Conservation (phyloP, 2,888 invertebrate genomes). For the Protonemura montana region DNA sequence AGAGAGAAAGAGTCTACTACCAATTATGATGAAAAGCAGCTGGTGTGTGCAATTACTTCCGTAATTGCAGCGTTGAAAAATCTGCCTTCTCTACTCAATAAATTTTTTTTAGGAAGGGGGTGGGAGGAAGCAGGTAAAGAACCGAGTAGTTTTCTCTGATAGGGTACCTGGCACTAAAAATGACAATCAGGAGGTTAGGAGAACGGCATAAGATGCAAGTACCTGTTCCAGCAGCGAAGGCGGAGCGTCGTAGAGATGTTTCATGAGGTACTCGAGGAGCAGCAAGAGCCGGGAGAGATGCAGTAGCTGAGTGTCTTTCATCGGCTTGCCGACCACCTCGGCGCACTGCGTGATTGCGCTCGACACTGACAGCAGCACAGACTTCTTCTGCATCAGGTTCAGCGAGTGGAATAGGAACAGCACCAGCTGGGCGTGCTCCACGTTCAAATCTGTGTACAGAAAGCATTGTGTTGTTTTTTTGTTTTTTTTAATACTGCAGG, state of each 20-base stretch:
- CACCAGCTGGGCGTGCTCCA: slow-evolving; percentile 93
- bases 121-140: too few relatives aligned
- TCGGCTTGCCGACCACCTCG: slow-evolving; percentile 62
- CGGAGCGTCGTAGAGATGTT: slow-evolving; percentile 93
- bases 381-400: slow-evolving; percentile 96
- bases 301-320: slow-evolving; percentile 77
- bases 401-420: slow-evolving; percentile 94
- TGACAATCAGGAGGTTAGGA: too few relatives aligned
- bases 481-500: slow-evolving; percentile 22
- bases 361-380: slow-evolving; percentile 83
- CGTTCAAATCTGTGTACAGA: slow-evolving; percentile 79
- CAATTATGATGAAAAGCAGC: too few relatives aligned
- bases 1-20: too few relatives aligned
- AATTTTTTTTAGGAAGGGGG: too few relatives aligned
- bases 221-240: slow-evolving; percentile 86
- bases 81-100: too few relatives aligned
- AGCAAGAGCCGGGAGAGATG: slow-evolving; percentile 84
- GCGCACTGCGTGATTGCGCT: slow-evolving; percentile 76
- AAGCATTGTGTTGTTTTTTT: slow-evolving; percentile 50
- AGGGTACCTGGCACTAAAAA: too few relatives aligned
- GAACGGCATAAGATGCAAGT: too few relatives aligned
- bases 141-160: too few relatives aligned
- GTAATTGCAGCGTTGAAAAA: too few relatives aligned
- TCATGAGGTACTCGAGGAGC: slow-evolving; percentile 92
- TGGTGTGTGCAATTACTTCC: too few relatives aligned